Conservation (phyloP, 2,888 invertebrate genomes). For the Amiota minor region DNA sequence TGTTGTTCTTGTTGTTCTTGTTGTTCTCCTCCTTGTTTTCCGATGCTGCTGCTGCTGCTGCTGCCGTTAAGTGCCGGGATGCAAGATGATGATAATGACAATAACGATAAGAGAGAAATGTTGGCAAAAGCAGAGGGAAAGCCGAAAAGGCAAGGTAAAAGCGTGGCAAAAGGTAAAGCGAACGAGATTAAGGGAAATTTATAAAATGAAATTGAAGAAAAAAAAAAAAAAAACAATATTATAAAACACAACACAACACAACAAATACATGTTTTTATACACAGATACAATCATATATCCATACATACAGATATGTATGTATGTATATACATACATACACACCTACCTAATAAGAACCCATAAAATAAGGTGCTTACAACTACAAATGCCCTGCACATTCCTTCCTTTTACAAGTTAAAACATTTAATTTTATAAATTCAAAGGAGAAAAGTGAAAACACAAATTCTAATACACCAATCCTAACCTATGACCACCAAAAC, state of each 20-base stretch:
- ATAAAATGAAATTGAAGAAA: background rate
- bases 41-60: conserved; percentile 4
- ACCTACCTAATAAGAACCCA: background rate
- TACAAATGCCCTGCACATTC: no score
- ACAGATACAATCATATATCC: background rate
- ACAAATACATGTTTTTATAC: background rate
- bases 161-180: background rate
- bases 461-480: no score
- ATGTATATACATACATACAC: background rate
- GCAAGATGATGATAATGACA: conserved; percentile 8
- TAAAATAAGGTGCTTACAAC: no score
- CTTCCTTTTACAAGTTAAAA: no score
- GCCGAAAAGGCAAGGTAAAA: conserved; percentile 28
- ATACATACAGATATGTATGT: no score
- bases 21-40: background rate
- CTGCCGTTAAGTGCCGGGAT: conserved; percentile 8
- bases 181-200: background rate
- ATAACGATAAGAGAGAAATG: background rate
- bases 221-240: background rate
- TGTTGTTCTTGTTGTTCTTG: conserved; percentile 28
- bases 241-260: background rate
- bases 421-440: no score
- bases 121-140: conserved; percentile 40
- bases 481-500: no score
- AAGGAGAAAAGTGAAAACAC: no score